These are phyloP conservation scores for Megalops atlanticus DNA, from an alignment of 2,113 vertebrate species.

Conservation along the genomic window DNA sequence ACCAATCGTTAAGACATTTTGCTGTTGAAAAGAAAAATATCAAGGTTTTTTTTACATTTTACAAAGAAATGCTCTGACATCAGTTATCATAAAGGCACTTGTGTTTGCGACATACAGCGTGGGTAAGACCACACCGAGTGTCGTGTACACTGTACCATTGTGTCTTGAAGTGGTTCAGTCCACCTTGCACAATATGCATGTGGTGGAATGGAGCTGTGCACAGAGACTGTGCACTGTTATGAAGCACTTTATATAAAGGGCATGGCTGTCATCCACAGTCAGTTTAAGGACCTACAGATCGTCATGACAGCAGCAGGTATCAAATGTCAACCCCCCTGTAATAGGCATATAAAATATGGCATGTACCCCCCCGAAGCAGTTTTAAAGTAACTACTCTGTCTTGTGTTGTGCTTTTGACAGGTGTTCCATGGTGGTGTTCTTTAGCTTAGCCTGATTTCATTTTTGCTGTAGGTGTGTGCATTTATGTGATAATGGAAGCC, in stretches of 20 bases:
- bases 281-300: background rate
- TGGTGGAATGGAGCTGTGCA: background rate
- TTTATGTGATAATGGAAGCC: background rate
- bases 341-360: background rate
- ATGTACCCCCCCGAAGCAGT: background rate
- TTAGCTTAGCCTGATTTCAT: constrained; percentile 5
- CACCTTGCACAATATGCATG: background rate
- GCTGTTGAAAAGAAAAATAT: background rate
- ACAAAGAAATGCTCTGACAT: background rate
- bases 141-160: background rate
- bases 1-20: background rate
- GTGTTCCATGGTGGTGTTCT: background rate
- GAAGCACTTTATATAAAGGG: constrained; percentile 8
- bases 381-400: constrained; percentile 1
- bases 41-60: background rate
- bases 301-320: background rate
- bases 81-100: background rate
- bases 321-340: background rate
- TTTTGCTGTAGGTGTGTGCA: background rate
- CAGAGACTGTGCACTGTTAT: background rate
- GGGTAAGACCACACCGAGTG: background rate
- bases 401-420: background rate
- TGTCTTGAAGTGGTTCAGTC: constrained; percentile 2
- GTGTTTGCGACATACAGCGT: too few species aligned
- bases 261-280: background rate